These are phyloP conservation scores for Monopis laevigella DNA, from an alignment of 2,888 invertebrate genomes.

Conservation along the genomic window DNA sequence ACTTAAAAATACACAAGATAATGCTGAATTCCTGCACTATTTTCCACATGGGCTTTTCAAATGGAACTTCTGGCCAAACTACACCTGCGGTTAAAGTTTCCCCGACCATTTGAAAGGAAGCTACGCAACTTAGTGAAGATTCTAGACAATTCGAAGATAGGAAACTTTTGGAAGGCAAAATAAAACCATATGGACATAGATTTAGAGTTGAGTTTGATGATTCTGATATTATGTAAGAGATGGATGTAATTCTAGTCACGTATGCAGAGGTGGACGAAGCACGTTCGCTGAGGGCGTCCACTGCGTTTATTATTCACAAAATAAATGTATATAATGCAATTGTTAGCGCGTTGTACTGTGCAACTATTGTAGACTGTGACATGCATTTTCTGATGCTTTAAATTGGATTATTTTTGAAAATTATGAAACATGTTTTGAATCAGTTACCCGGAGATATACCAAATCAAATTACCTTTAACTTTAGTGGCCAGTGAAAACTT, in stretches of 20 bases:
- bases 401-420: too few relatives aligned
- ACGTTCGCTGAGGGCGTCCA: slow-evolving; percentile 34
- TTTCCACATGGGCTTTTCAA: neutral
- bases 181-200: neutral
- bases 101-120: neutral
- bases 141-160: neutral
- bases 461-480: too few relatives aligned
- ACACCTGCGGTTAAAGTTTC: neutral
- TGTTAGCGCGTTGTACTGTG: slow-evolving; percentile 31
- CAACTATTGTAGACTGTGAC: too few relatives aligned
- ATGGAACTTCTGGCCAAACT: neutral
- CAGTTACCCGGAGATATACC: too few relatives aligned
- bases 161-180: neutral
- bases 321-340: slow-evolving; percentile 47
- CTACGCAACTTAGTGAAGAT: neutral
- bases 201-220: neutral
- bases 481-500: too few relatives aligned
- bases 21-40: too few relatives aligned
- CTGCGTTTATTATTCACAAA: slow-evolving; percentile 53
- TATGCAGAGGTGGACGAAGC: slow-evolving; percentile 29
- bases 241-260: slow-evolving; percentile 38
- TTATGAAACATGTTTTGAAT: too few relatives aligned
- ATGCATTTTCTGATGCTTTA: too few relatives aligned
- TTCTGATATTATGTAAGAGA: slow-evolving; percentile 21
- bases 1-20: neutral